Evolutionary conservation across 2,888 invertebrate genomes (phyloP), one percentile per base, ranked within the genome.

Genomic region (Caprella mutica): DNA sequence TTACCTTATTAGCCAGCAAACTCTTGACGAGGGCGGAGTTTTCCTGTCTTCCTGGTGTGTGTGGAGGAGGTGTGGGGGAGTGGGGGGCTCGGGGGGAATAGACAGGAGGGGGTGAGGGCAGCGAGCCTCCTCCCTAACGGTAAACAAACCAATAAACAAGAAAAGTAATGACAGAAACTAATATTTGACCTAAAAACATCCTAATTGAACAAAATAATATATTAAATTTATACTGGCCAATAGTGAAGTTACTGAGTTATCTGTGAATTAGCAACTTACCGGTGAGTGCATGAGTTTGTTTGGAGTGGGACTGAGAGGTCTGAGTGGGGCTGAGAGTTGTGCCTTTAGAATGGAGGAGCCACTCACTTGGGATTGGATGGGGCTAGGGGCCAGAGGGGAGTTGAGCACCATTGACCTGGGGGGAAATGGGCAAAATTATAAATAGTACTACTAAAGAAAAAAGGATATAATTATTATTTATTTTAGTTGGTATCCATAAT

Each of bases 1-100:
- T 80, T 78, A 91, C 90, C 84, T 93, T 94, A 75, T 86, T 90
- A 69, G 93, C 93, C 73, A 94, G 77, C 67, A 94, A 80, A 76
- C 88, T 91, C 76, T 93, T 93, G 72, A 93, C 92, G 68, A 92
- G 79, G 60, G 89, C 87, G 53, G 63, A 63, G 55, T 63, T 63
- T 57, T 63, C 63, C 42, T 52, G 48, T 42, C 59, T 58, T 30
- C 33, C 52, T 23, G 35, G 44, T 17, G 56, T 26, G 44, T 23
- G 54, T 8, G 55, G 46, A 21, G 44, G 30, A n/a, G 54, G 23
- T 14, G 35, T 38, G 9, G 33, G 43, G 21, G 46, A 35, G 24
- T 30, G 55, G 9, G 48, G 19, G 30, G 48, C 29, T 27, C 48
- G 48, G 19, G 48, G 48, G 5, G 44, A 44, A 33, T 44, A 46